Percentiles rank a stretch among this genome's conserved stretches.
Conservation (phyloP, 1,140 invertebrate species). For the Habropoda laboriosa region DNA sequence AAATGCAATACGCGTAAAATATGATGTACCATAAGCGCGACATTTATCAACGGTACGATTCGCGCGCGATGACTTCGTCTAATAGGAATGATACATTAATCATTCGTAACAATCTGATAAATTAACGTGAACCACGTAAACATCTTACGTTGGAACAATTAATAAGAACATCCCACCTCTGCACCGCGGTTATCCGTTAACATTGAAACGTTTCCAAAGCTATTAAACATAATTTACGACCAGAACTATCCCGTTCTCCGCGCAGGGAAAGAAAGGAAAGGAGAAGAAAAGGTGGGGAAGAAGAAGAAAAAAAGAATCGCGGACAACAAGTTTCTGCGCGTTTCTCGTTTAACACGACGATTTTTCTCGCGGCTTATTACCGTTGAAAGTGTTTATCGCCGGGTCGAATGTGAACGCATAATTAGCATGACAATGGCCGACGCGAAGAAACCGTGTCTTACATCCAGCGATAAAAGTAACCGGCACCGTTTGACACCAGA, state of each 20-base stretch:
- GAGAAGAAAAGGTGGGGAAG: background rate
- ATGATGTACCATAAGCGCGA: background rate
- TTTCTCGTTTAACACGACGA: background rate
- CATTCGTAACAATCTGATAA: background rate
- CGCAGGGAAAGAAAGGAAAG: background rate
- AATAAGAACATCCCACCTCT: background rate
- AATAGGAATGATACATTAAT: background rate
- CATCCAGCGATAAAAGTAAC: conserved; percentile 2
- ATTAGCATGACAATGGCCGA: conserved; percentile 19
- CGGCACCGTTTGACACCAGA: conserved; percentile 19
- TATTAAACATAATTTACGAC: conserved; percentile 7
- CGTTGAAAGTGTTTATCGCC: background rate
- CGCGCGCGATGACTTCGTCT: background rate
- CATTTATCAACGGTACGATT: background rate
- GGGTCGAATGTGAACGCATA: background rate
- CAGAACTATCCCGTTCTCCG: background rate
- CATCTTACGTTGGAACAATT: background rate
- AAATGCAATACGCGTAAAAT: background rate
- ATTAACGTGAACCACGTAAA: conserved; percentile 1
- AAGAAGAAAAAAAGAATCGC: background rate
- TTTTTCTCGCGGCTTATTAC: conserved; percentile 7
- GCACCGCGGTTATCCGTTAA: background rate
- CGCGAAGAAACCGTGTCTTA: conserved; percentile 20
- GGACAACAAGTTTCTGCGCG: background rate
- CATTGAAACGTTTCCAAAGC: background rate